phyloP scores from a whole-genome alignment of 2,888 invertebrate species.

The Leptarthrus brevirostris region DNA sequence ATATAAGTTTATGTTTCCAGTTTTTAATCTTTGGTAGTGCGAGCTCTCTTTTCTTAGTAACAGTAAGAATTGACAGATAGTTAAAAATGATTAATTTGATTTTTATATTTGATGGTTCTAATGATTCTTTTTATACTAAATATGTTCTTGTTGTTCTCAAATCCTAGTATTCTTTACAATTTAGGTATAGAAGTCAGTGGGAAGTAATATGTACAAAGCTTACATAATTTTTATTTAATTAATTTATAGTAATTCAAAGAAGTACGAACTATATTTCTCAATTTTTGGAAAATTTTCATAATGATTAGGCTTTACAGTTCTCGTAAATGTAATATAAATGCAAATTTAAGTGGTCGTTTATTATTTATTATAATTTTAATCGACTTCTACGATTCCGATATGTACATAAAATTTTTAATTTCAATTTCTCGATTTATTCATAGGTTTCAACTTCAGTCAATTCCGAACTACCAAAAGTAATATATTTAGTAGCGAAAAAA shows the following conservation, averaged over 20 bases:
- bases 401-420: not conserved
- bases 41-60: conserved; percentile 11
- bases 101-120: not conserved
- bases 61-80: conserved; percentile 39
- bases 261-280: not conserved
- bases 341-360: not conserved
- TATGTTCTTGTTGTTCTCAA: not conserved
- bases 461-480: too few relatives aligned
- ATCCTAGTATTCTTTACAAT: not conserved
- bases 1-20: conserved; percentile 13
- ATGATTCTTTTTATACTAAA: not conserved
- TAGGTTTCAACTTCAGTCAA: conserved; percentile 70
- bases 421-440: not conserved
- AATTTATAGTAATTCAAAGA: not conserved
- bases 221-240: not conserved
- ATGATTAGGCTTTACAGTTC: not conserved
- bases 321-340: not conserved
- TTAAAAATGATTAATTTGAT: not conserved
- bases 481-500: too few relatives aligned
- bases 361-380: not conserved
- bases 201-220: not conserved
- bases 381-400: not conserved
- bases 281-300: not conserved
- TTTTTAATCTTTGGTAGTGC: not conserved
- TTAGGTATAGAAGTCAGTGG: not conserved